Percentiles rank a stretch among this genome's conserved stretches.
Conservation (phyloP, 1,140 invertebrate genomes). For the Stenopsyche tienmushanensis region DNA sequence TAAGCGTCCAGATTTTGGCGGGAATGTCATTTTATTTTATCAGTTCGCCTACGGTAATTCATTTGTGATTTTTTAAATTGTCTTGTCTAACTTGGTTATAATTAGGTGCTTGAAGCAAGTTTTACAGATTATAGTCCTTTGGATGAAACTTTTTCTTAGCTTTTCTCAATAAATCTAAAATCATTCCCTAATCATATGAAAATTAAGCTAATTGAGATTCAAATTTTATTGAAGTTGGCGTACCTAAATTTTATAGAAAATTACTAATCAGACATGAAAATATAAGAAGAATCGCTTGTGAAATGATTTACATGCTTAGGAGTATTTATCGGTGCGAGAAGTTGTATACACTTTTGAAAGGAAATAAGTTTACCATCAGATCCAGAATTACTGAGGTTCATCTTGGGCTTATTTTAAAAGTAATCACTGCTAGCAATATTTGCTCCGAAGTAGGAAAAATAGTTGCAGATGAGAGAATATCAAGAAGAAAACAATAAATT, state of each 20-base stretch:
- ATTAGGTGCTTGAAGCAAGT: no score
- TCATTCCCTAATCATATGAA: neutral
- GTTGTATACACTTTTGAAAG: neutral
- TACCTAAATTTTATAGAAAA: no score
- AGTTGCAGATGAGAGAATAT: neutral
- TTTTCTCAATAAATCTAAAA: neutral
- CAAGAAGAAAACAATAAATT: no score
- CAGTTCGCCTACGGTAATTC: no score
- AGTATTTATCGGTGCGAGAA: neutral
- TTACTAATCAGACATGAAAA: neutral
- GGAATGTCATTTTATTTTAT: no score
- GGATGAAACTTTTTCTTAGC: neutral
- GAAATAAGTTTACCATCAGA: slow-evolving; percentile 10
- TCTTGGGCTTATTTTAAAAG: slow-evolving; percentile 16
- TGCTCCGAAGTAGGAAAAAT: slow-evolving; percentile 4
- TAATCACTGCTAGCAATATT: slow-evolving; percentile 13
- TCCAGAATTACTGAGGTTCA: slow-evolving; percentile 18
- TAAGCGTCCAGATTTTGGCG: no score
- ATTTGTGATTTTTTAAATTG: no score
- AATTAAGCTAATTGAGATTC: neutral
- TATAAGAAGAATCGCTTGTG: neutral
- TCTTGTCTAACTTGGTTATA: no score
- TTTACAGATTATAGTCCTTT: no score
- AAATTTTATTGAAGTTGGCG: neutral
- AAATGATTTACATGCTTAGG: slow-evolving; percentile 1